Percentiles rank a stretch among this genome's conserved stretches.
Conservation (phyloP, 2,113 vertebrate genomes). For the Pelecanoides urinatrix region DNA sequence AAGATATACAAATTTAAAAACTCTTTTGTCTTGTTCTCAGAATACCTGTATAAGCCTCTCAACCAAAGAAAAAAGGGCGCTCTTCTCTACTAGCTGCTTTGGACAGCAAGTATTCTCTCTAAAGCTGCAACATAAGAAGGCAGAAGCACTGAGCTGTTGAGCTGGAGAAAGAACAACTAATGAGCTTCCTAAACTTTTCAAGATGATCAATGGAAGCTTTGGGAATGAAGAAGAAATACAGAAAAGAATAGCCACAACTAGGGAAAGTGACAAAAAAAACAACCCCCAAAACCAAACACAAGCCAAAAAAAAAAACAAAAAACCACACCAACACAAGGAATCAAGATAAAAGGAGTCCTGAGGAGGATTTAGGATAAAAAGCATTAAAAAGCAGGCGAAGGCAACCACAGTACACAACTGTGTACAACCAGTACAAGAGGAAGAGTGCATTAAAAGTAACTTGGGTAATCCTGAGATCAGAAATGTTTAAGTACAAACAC, state of each 20-base stretch:
- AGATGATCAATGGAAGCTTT: not conserved
- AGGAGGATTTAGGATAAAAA: not conserved
- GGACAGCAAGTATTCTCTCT: not conserved
- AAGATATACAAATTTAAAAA: not conserved
- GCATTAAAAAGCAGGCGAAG: not conserved
- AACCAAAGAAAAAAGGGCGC: not conserved
- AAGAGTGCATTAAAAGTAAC: not conserved
- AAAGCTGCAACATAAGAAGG: not conserved
- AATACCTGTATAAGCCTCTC: not conserved
- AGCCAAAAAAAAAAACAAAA: not conserved
- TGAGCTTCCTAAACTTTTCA: not conserved
- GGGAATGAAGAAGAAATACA: not conserved
- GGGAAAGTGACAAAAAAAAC: not conserved
- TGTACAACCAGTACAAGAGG: not conserved
- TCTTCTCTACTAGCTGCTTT: not conserved
- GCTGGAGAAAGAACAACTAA: slow-evolving; percentile 6
- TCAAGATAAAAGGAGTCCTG: not conserved
- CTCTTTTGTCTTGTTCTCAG: not conserved
- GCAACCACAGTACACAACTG: not conserved
- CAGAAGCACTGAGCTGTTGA: not conserved
- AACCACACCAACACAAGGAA: not conserved
- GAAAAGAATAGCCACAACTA: not conserved
- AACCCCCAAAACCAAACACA: not conserved
- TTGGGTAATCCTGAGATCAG: not conserved
- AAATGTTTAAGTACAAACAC: not conserved